These are phyloP conservation scores for Scomber scombrus DNA, from an alignment of 2,113 vertebrate species.

Conservation along the genomic window DNA sequence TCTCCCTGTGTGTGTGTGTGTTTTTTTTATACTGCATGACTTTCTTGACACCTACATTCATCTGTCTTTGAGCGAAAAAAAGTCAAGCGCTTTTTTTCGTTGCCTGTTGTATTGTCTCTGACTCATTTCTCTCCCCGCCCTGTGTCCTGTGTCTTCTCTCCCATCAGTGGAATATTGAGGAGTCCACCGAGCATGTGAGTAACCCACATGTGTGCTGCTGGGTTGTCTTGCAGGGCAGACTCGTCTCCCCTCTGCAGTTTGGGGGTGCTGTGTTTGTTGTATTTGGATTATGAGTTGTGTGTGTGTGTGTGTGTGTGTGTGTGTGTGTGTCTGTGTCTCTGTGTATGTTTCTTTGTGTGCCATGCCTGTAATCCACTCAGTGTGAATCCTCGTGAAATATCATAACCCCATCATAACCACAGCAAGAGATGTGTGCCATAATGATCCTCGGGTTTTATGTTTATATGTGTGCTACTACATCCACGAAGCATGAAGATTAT, in stretches of 20 bases:
- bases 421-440: constrained; percentile 46
- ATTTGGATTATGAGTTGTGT: constrained; percentile 40
- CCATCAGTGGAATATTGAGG: constrained; percentile 96
- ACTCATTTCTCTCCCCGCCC: constrained; percentile 79
- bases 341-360: constrained; percentile 41
- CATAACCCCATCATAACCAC: constrained; percentile 62
- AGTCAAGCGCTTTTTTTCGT: constrained; percentile 78
- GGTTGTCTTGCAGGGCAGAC: constrained; percentile 79
- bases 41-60: constrained; percentile 81
- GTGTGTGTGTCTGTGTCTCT: constrained; percentile 39
- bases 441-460: constrained; percentile 36
- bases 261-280: constrained; percentile 78
- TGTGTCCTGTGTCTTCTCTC: constrained; percentile 84
- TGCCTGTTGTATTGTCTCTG: constrained; percentile 77
- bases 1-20: constrained; percentile 25
- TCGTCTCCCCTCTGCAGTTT: constrained; percentile 65
- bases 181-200: constrained; percentile 98
- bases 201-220: constrained; percentile 89
- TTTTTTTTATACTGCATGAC: constrained; percentile 55
- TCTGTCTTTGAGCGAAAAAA: constrained; percentile 79
- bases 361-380: constrained; percentile 45
- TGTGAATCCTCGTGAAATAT: constrained; percentile 56
- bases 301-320: constrained; percentile 52
- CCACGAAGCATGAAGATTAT: constrained; percentile 44
- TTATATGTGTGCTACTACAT: constrained; percentile 21